Percentiles rank a stretch among this genome's conserved stretches.
These are phyloP conservation scores for Lates calcarifer DNA, from an alignment of 2,113 vertebrate genomes.

Conservation along the genomic window DNA sequence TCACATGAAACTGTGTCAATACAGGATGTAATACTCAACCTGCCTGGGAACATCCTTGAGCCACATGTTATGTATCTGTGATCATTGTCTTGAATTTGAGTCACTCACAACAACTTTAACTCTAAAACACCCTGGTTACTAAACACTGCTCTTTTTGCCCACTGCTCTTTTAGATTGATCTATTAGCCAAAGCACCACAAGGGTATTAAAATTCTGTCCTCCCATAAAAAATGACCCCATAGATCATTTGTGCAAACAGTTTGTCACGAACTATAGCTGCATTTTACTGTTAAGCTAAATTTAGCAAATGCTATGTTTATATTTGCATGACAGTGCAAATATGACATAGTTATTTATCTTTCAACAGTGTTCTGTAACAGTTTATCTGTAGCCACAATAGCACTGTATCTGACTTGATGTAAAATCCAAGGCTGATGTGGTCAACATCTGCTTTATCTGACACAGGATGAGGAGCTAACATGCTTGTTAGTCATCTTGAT, in stretches of 20 bases:
- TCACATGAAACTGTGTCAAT: neutral
- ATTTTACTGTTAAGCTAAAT: neutral
- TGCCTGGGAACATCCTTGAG: too few species aligned
- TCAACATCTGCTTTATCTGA: conserved; percentile 14
- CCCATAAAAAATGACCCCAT: neutral
- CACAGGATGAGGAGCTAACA: neutral
- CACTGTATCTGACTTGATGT: too few species aligned
- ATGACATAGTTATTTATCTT: too few species aligned
- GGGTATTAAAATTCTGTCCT: neutral
- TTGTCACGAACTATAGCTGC: neutral
- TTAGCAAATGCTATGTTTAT: neutral
- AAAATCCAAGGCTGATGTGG: neutral
- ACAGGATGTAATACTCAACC: neutral
- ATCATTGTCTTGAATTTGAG: conserved; percentile 5
- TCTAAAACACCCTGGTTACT: conserved; percentile 15
- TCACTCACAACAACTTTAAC: neutral
- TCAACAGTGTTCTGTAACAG: too few species aligned
- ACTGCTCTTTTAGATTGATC: too few species aligned
- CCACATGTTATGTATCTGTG: neutral
- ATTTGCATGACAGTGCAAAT: too few species aligned
- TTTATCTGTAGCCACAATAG: too few species aligned
- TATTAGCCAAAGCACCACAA: neutral
- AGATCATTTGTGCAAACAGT: neutral
- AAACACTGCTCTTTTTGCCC: neutral
- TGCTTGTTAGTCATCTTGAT: neutral